Percentiles rank a stretch among this genome's conserved stretches.
Evolutionary conservation across 2,888 invertebrate genomes (phyloP).

Genomic region (Abrostola triplasia): DNA sequence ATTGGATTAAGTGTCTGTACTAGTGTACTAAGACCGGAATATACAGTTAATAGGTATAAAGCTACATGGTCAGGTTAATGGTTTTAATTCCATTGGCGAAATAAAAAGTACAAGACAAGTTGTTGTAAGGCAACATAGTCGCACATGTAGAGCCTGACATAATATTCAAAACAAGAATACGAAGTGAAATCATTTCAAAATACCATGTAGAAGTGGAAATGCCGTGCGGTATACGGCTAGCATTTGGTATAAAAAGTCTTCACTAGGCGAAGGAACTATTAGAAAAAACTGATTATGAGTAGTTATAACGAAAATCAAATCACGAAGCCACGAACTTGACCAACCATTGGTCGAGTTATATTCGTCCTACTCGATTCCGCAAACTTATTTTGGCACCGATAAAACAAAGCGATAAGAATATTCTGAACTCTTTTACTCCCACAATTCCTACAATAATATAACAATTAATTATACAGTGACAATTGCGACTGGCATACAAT

Average conservation of each 20-base stretch:
- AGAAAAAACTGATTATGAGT: not conserved
- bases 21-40: too few species aligned
- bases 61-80: not conserved
- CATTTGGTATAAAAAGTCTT: too few species aligned
- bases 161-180: too few species aligned
- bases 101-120: conserved; percentile 8
- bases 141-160: too few species aligned
- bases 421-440: conserved; percentile 51
- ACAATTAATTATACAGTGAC: conserved; percentile 11
- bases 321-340: conserved; percentile 69
- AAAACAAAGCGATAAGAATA: conserved; percentile 55
- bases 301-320: not conserved
- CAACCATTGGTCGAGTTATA: conserved; percentile 57
- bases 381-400: conserved; percentile 61
- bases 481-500: not conserved
- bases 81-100: conserved; percentile 10
- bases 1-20: too few species aligned
- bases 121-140: not conserved
- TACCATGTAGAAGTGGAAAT: too few species aligned
- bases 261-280: not conserved
- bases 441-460: conserved; percentile 19
- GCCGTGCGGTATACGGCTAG: too few species aligned
- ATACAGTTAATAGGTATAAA: too few species aligned
- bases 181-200: too few species aligned
- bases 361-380: conserved; percentile 55